A percentile compares a stretch with the other conserved stretches of the same genome.
These are phyloP conservation scores for Smutsia gigantea DNA, from an alignment of 2,797 vertebrate genomes.

Conservation along the genomic window DNA sequence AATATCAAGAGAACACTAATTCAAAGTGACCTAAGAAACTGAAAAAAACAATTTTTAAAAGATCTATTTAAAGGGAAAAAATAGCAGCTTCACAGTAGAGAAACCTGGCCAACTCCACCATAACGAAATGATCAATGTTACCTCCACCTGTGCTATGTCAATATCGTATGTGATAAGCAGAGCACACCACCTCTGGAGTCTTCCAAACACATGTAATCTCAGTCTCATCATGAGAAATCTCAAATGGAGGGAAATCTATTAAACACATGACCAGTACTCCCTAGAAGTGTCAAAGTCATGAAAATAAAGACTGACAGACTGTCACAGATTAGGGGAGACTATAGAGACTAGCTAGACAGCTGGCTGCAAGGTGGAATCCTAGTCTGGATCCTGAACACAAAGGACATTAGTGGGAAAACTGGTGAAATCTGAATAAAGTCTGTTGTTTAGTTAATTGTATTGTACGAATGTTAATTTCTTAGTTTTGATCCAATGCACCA, in stretches of 20 bases:
- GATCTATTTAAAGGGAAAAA: neutral
- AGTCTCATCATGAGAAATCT: neutral
- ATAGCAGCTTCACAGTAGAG: neutral
- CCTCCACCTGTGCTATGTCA: neutral
- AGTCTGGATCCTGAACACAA: neutral
- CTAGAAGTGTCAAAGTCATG: neutral
- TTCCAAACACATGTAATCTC: neutral
- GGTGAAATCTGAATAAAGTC: neutral
- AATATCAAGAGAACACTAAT: neutral
- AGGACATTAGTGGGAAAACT: neutral
- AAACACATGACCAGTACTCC: neutral
- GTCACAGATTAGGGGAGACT: neutral
- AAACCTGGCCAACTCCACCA: neutral
- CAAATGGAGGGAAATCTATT: neutral
- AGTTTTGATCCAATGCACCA: neutral
- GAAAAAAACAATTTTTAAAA: neutral
- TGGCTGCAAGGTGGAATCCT: neutral
- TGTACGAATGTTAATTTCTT: neutral
- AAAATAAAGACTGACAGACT: conserved; percentile 2
- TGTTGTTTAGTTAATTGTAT: neutral
- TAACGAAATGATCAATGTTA: neutral
- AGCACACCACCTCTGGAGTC: neutral
- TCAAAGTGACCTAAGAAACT: neutral
- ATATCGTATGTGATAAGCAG: neutral
- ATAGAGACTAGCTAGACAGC: neutral